Evolutionary conservation across 1,140 invertebrate genomes (phyloP), one percentile per base, ranked within the genome.

Genomic region (Chymomyza costata): DNA sequence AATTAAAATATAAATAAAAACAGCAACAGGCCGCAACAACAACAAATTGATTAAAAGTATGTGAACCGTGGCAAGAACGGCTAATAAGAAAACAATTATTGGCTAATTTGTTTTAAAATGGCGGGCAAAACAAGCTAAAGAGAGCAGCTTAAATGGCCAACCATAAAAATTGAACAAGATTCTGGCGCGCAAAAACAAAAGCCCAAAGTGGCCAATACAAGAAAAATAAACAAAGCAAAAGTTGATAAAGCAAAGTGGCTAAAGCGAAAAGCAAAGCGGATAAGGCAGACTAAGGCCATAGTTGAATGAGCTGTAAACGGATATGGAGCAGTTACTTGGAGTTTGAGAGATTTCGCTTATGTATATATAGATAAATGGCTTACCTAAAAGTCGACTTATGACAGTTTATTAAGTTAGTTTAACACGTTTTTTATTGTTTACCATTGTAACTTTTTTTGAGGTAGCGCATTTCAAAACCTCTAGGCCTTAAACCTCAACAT

Each of bases 61-160:
- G 46, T 54, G 60, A 44, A 25, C 35, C 52, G 30, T 34, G 19
- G 44, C 18, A n/a, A n/a, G n/a, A n/a, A 35, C 25, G 38, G 61
- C 70, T 76, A 69, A 76, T 76, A 78, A 66, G 54, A 59, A 51
- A 32, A 34, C 50, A 70, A 76, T 76, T 78, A 70, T 78, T 76
- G 78, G 50, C 65, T 71, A 71, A 76, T 76, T 76, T 78, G 51
- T 54, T 70, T 78, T 78, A 11, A 45, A 37, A 35, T 21, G 6
- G 28, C 18, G 14, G 3, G 32, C 32, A 65, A 78, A 76, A 69
- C 65, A 65, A 61, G 65, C 76, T 74, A 69, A 76, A 76, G 56
- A 56, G 47, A 46, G 40, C 47, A 21, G 13, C 52, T 65, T 50
- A 43, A 48, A 45, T 17, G 16, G 48, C 28, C 21, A 58, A 40